phyloP scores from a whole-genome alignment of 2,797 vertebrate species.

The Eulemur mongoz region DNA sequence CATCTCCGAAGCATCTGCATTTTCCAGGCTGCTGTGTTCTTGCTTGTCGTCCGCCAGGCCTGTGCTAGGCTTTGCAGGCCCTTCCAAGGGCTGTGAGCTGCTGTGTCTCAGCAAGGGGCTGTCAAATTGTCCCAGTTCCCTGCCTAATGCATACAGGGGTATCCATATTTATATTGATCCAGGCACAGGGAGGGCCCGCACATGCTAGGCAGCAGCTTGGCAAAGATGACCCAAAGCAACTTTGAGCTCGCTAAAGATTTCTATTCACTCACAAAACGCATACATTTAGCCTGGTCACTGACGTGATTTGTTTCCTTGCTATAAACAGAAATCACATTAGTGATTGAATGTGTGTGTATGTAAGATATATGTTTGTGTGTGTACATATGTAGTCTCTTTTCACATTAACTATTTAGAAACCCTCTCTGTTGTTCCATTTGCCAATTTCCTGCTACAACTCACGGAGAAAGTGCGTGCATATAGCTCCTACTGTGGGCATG shows the following conservation, averaged over 20 bases:
- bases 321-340: constrained; percentile 14
- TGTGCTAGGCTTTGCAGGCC: constrained; percentile 59
- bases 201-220: neutral
- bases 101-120: constrained; percentile 66
- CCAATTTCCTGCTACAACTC: neutral
- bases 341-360: neutral
- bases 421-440: neutral
- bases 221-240: constrained; percentile 2
- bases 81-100: constrained; percentile 16
- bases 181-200: neutral
- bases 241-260: constrained; percentile 32
- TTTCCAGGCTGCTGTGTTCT: constrained; percentile 67
- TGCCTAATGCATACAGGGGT: constrained; percentile 53
- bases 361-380: neutral
- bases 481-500: neutral
- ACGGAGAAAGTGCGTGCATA: neutral
- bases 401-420: neutral
- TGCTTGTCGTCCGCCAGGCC: neutral
- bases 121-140: constrained; percentile 58
- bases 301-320: neutral
- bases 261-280: neutral
- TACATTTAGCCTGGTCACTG: neutral
- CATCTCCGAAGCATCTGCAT: constrained; percentile 51
- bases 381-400: neutral
- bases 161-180: constrained; percentile 74